Percentiles rank a stretch among this genome's conserved stretches.
Conservation (phyloP, 2,113 vertebrate genomes). For the Atherinomorus stipes region DNA sequence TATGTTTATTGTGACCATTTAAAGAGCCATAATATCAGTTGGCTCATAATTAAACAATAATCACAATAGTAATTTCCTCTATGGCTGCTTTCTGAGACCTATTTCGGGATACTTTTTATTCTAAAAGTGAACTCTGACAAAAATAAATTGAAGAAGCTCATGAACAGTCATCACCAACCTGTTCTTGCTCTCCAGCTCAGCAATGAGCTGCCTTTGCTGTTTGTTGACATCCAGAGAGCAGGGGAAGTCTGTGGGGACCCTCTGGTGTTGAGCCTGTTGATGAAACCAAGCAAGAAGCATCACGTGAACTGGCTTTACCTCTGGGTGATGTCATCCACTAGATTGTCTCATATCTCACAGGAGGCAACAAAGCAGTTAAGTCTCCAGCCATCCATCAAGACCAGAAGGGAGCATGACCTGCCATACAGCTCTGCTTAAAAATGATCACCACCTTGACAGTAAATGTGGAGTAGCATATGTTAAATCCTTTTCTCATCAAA, state of each 20-base stretch:
- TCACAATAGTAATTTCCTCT: background rate
- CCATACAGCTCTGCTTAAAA: slow-evolving; percentile 22
- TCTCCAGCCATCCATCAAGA: slow-evolving; percentile 56
- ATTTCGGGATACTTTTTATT: background rate
- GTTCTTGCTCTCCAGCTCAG: slow-evolving; percentile 98
- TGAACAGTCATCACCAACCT: slow-evolving; percentile 81
- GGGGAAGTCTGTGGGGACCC: slow-evolving; percentile 90
- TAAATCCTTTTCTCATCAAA: slow-evolving; percentile 32
- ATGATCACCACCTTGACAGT: slow-evolving; percentile 29
- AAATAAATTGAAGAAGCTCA: slow-evolving; percentile 4
- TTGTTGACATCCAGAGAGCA: slow-evolving; percentile 97
- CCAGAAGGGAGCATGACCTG: slow-evolving; percentile 39
- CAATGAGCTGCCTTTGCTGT: slow-evolving; percentile 97
- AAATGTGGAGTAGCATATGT: slow-evolving; percentile 9
- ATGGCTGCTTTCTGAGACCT: background rate
- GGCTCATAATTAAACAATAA: background rate
- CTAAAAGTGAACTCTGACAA: slow-evolving; percentile 9
- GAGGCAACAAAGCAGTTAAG: slow-evolving; percentile 51
- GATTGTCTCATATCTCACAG: slow-evolving; percentile 51
- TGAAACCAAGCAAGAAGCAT: slow-evolving; percentile 63
- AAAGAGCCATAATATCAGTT: background rate
- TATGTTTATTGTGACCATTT: background rate
- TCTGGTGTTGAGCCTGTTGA: slow-evolving; percentile 88
- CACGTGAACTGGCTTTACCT: slow-evolving; percentile 52
- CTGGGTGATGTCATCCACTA: slow-evolving; percentile 57